Evolutionary conservation across 2,797 vertebrate species (phyloP), one percentile per base, ranked within the genome.

Genomic region (Arrhamphus sclerolepis): DNA sequence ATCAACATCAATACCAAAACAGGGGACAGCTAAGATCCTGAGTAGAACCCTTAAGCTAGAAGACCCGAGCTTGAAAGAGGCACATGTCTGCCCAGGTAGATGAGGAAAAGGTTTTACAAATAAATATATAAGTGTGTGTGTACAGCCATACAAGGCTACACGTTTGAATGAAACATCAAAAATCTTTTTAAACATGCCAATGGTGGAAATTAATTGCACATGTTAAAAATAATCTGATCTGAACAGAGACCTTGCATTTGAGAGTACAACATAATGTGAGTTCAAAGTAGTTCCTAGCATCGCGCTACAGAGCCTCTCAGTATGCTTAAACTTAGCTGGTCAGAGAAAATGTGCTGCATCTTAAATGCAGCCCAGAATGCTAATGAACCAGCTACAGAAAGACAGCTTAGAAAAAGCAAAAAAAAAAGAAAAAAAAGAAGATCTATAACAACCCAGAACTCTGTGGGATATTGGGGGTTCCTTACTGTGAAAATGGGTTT

Each of bases 381-480:
- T 70, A 88, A 91, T 90, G 85, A 85, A 58, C 43, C 20, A 52
- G 65, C 46, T 46, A 71, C 63, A 80, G 79, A 82, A 87, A 85
- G 63, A 54, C 76, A 67, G 79, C 64, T 51, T 49, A n/a, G 54
- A 70, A 34, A 34, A 9, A 29, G 28, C 28, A 29, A 7, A 29
- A 29, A 29, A 71, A 64, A 17, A 38, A 52, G 39, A 52, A 60
- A 44, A 53, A 50, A 61, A 58, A 56, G 67, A 67, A 76, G 56
- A 83, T 76, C 60, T 72, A 79, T 74, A 85, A 80, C 66, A 80
- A 80, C 66, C 54, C 28, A 18, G 53, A 42, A 56, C 78, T 80
- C 68, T 64, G 80, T 85, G 78, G 84, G 83, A 83, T 75, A 69
- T 57, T 69, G 55, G 51, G 41, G 56, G 52, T 63, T 57, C 46